Evolutionary conservation across 2,888 invertebrate species (phyloP), one percentile per base, ranked within the genome.

Genomic region (Leptogaster cylindrica): DNA sequence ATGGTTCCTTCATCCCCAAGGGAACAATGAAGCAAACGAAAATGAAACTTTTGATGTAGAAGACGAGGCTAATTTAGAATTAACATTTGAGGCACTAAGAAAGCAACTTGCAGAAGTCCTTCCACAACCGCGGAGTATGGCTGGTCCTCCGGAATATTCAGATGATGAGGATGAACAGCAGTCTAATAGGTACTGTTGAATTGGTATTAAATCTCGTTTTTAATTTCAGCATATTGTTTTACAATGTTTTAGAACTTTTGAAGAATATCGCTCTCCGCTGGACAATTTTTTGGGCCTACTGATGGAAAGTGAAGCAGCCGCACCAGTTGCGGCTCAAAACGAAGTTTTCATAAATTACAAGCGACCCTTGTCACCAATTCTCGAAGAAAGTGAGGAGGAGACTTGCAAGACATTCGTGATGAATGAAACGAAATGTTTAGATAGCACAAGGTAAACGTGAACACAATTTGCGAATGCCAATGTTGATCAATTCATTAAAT

Each of bases 361-460:
- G 50, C 67, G 72, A 31, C 61, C 71, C n/a, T 66, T 74, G n/a
- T 72, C 73, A 18, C 73, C 74, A 20, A 74, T 74, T 23, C 48
- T 74, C n/a, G 74, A 74, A 66, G 74, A 73, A 41, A 73, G 72
- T 46, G 74, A 74, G 68, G 74, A 74, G 36, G 74, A 74, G 67
- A 74, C 74, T 1, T 73, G 71, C 16, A 71, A 71, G 61, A 74
- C 74, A 25, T 74, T 74, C 65, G 68, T 73, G 16, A 58, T 74
- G 52, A 73, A 73, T 58, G 74, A 74, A 58, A 73, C 72, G 16
- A 72, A 70, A 66, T 70, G 70, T 65, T 68, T 74, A 27, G 73
- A 74, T 51, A 74, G 73, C 41, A 74, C 74, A 64, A 73, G 73
- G 73, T 73, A 68, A 65, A 28, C 55, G 6, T 7, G 3, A 6